Conservation (phyloP, 2,888 invertebrate species). For the Drosophila multiciliata region DNA sequence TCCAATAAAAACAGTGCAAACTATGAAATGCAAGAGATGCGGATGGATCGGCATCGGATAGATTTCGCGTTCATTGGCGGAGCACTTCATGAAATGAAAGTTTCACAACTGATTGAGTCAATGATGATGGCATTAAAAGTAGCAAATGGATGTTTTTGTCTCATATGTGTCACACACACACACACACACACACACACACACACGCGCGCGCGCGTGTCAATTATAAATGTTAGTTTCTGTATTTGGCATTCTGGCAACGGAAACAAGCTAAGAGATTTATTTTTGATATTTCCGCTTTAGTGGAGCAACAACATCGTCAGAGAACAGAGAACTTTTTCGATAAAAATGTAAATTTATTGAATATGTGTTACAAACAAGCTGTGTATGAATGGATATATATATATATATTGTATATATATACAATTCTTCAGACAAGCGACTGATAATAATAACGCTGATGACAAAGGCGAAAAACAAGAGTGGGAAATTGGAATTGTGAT, state of each 20-base stretch:
- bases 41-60: not conserved
- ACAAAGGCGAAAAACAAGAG: conserved; percentile 22
- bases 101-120: conserved; percentile 76
- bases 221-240: conserved; percentile 62
- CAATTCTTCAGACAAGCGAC: conserved; percentile 36
- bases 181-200: too few species aligned
- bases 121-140: conserved; percentile 80
- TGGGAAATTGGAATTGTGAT: conserved; percentile 5
- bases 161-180: conserved; percentile 27
- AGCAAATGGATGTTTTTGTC: conserved; percentile 78
- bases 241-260: conserved; percentile 70
- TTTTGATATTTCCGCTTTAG: conserved; percentile 76
- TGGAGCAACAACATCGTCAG: conserved; percentile 53
- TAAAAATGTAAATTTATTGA: conserved; percentile 82
- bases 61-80: conserved; percentile 1
- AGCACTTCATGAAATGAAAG: conserved; percentile 52
- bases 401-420: conserved; percentile 19
- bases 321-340: conserved; percentile 71
- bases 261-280: conserved; percentile 74
- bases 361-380: conserved; percentile 74
- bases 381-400: conserved; percentile 7
- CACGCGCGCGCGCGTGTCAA: conserved; percentile 35
- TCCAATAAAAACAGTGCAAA: conserved; percentile 5
- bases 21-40: conserved; percentile 5
- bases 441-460: conserved; percentile 72